These are phyloP conservation scores for Drosophila sp. DNA, from an alignment of 1,140 invertebrate species.

Conservation along the genomic window DNA sequence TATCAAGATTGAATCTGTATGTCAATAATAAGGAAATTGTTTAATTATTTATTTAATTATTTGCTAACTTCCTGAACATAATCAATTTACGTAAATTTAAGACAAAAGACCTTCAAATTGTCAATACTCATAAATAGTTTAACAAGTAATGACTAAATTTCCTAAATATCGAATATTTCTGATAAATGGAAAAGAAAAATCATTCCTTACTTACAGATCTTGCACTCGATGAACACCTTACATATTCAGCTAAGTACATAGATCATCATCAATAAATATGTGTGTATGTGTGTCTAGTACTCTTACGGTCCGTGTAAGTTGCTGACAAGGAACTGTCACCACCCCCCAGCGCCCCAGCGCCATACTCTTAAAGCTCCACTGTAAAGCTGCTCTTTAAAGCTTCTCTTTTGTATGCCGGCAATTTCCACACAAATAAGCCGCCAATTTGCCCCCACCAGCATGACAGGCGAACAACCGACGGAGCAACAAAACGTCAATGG, in stretches of 20 bases:
- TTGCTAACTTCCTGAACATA: too few relatives aligned
- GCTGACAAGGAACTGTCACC: conserved; percentile 78
- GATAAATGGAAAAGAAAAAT: background rate
- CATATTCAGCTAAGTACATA: conserved; percentile 4
- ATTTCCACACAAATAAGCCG: conserved; percentile 80
- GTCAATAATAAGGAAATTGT: too few relatives aligned
- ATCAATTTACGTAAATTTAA: too few relatives aligned
- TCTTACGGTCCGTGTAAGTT: conserved; percentile 52
- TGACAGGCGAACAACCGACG: conserved; percentile 55
- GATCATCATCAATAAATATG: conserved; percentile 16
- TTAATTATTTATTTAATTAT: too few relatives aligned
- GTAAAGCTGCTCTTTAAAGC: conserved; percentile 25
- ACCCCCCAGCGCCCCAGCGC: conserved; percentile 69
- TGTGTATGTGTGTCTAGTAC: background rate
- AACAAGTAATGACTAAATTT: too few relatives aligned
- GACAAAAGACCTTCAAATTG: too few relatives aligned
- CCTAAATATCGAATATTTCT: background rate
- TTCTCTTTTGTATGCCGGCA: conserved; percentile 37
- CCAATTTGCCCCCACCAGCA: conserved; percentile 65
- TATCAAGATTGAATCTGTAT: too few relatives aligned
- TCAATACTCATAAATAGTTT: too few relatives aligned
- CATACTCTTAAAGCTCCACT: conserved; percentile 58
- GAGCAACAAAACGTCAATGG: conserved; percentile 64
- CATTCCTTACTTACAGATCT: background rate
- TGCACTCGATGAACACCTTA: background rate